phyloP scores from a whole-genome alignment of 2,113 vertebrate species.

The Ptyas mucosa region DNA sequence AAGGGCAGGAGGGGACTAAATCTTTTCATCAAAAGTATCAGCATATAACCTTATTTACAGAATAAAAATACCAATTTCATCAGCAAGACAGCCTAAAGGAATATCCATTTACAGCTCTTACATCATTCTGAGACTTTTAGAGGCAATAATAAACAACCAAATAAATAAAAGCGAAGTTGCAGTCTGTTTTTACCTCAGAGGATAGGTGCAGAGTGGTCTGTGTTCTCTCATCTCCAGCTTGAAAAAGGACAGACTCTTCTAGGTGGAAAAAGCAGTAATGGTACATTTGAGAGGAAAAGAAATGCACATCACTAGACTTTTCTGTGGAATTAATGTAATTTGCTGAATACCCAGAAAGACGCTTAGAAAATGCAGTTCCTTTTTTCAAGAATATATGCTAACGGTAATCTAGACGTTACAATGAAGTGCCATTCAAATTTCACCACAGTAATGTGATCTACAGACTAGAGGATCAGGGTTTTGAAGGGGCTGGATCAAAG shows the following conservation, averaged over 20 bases:
- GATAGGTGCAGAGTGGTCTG: not conserved
- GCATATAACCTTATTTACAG: not conserved
- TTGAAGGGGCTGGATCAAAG: not conserved
- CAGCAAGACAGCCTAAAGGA: fast-evolving
- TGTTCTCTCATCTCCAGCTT: not conserved
- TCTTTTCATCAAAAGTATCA: not conserved
- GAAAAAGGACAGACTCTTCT: conserved; percentile 22
- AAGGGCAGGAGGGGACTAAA: not conserved
- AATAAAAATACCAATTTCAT: fast-evolving
- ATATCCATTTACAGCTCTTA: not conserved
- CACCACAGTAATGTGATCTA: not conserved
- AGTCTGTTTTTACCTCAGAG: fast-evolving
- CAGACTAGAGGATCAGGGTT: not conserved
- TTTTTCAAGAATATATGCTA: not conserved
- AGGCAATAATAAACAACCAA: not conserved
- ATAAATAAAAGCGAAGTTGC: not conserved
- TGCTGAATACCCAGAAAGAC: not conserved
- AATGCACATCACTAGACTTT: not conserved
- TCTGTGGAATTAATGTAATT: not conserved
- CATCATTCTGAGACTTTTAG: not conserved
- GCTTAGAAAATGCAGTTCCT: not conserved
- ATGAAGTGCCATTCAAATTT: not conserved
- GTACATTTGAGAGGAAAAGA: not conserved
- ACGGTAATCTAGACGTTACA: not conserved
- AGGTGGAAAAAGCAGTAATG: conserved; percentile 7